These are phyloP conservation scores for Melanitta fusca DNA, from an alignment of 2,797 vertebrate genomes.

Conservation along the genomic window DNA sequence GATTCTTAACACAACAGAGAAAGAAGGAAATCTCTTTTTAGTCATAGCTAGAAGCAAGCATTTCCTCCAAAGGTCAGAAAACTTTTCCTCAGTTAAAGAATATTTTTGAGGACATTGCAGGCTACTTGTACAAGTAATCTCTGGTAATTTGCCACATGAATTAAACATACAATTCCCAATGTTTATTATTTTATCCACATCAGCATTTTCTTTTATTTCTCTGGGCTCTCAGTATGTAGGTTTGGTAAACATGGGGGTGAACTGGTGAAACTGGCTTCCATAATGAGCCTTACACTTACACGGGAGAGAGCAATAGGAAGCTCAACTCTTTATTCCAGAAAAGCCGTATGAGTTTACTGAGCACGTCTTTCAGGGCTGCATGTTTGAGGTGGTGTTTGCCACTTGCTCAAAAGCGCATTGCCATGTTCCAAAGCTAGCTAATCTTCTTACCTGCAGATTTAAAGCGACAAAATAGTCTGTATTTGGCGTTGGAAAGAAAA, in stretches of 20 bases:
- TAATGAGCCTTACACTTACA: slow-evolving; percentile 52
- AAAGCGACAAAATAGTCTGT: not conserved
- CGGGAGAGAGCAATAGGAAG: slow-evolving; percentile 26
- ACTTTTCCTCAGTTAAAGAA: slow-evolving; percentile 85
- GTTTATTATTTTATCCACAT: slow-evolving; percentile 61
- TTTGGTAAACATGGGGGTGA: slow-evolving; percentile 67
- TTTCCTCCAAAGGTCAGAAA: slow-evolving; percentile 88
- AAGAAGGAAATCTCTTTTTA: slow-evolving; percentile 87
- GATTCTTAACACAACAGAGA: slow-evolving; percentile 87
- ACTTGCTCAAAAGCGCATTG: slow-evolving; percentile 15
- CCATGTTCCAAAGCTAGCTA: slow-evolving; percentile 4
- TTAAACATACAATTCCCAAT: slow-evolving; percentile 75
- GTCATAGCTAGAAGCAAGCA: slow-evolving; percentile 87
- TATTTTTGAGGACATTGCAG: slow-evolving; percentile 83
- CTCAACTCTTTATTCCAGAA: not conserved
- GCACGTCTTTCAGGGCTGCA: not conserved
- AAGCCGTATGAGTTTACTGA: not conserved
- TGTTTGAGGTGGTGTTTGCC: slow-evolving; percentile 9
- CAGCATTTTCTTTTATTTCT: slow-evolving; percentile 48
- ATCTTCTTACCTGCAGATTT: not conserved
- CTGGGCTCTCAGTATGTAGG: not conserved
- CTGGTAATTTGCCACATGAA: slow-evolving; percentile 79
- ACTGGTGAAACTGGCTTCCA: slow-evolving; percentile 17
- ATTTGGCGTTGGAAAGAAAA: not conserved
- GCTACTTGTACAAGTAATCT: slow-evolving; percentile 79